Conservation (phyloP, 2,888 invertebrate species). For the Muscina levida region DNA sequence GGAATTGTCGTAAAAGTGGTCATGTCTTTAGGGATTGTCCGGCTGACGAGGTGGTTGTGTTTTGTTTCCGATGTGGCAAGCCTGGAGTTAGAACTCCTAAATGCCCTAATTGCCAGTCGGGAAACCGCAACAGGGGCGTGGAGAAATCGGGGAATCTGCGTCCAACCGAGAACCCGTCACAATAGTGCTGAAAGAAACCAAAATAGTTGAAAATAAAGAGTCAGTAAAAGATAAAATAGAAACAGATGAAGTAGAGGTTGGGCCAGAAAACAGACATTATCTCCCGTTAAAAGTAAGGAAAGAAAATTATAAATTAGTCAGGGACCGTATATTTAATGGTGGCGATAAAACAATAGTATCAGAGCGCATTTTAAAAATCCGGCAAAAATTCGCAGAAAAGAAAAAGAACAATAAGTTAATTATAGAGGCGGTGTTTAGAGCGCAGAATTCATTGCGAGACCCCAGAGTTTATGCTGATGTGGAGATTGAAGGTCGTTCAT, state of each 20-base stretch:
- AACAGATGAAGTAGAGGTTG: not conserved
- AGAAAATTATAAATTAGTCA: not conserved
- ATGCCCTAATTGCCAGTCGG: slow-evolving; percentile 18
- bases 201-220: no score
- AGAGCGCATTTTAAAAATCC: not conserved
- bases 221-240: no score
- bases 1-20: slow-evolving; percentile 21
- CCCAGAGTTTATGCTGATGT: not conserved
- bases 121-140: slow-evolving; percentile 16
- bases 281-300: not conserved
- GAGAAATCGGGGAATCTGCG: not conserved
- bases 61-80: slow-evolving; percentile 34
- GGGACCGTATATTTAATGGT: not conserved
- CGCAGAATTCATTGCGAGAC: not conserved
- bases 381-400: slow-evolving; percentile 16
- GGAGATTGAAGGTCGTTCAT: not conserved
- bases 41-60: not conserved
- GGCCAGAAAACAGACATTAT: slow-evolving; percentile 10
- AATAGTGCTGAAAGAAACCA: no score
- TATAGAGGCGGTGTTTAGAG: not conserved
- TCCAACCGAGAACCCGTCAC: not conserved
- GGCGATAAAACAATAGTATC: not conserved
- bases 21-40: slow-evolving; percentile 30
- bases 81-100: not conserved
- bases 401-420: no score